Percentiles rank a stretch among this genome's conserved stretches.
These are phyloP conservation scores for Drosophila borborema DNA, from an alignment of 2,888 invertebrate species.

Conservation along the genomic window DNA sequence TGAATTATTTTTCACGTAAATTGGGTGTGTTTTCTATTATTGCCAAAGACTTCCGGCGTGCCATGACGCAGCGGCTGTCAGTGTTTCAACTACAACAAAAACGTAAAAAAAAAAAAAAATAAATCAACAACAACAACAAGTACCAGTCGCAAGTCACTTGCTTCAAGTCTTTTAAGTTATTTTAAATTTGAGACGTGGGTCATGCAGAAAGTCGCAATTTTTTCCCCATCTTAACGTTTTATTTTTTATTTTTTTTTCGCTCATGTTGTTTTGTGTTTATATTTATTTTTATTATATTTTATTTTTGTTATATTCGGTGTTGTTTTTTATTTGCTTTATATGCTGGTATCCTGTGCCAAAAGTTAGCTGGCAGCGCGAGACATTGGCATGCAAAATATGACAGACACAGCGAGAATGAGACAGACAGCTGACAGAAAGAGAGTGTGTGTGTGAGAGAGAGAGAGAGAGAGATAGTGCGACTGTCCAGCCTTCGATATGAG, in stretches of 20 bases:
- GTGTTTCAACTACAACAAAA: conserved; percentile 25
- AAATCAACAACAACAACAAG: conserved; percentile 18
- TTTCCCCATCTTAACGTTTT: conserved; percentile 24
- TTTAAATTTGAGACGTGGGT: conserved; percentile 72
- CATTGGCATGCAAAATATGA: conserved; percentile 51
- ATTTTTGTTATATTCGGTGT: conserved; percentile 9
- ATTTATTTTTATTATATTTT: conserved; percentile 3
- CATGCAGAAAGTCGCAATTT: conserved; percentile 41
- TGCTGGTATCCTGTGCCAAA: conserved; percentile 11
- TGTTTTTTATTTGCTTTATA: conserved; percentile 16
- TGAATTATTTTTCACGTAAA: conserved; percentile 73
- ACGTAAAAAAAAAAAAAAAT: conserved; percentile 13
- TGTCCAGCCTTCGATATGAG: conserved; percentile 33
- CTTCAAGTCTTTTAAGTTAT: conserved; percentile 71
- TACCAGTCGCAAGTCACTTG: conserved; percentile 55
- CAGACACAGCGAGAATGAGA: conserved; percentile 28
- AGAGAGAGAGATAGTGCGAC: background rate
- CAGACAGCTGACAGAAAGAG: background rate
- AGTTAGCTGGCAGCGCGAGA: conserved; percentile 18
- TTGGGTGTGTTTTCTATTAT: conserved; percentile 80
- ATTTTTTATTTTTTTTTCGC: conserved; percentile 12
- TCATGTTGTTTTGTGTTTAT: conserved; percentile 4
- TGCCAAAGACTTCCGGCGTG: conserved; percentile 78
- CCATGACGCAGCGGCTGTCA: conserved; percentile 68
- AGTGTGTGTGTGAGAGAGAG: background rate